Conservation (phyloP, 2,888 invertebrate species). For the Protophormia terraenovae region DNA sequence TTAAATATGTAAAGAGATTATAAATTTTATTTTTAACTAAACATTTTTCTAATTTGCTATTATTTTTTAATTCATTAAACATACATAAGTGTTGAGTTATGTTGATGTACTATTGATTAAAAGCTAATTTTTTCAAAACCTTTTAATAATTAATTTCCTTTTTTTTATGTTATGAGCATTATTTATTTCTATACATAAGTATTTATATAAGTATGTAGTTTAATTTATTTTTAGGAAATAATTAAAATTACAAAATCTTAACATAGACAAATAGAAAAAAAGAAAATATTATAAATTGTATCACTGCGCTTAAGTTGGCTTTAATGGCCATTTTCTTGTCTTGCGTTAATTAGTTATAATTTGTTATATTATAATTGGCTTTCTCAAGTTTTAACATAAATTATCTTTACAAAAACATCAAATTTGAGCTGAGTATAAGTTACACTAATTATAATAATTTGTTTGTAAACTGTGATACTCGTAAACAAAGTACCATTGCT, state of each 20-base stretch:
- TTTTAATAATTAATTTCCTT: not conserved
- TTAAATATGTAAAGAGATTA: too few relatives aligned
- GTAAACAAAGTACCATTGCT: not conserved
- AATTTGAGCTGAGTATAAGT: constrained; percentile 43
- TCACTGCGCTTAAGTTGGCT: not conserved
- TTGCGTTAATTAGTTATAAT: constrained; percentile 57
- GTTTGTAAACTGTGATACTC: constrained; percentile 25
- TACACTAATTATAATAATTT: constrained; percentile 56
- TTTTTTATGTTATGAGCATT: not conserved
- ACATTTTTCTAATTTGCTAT: too few relatives aligned
- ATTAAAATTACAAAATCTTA: not conserved
- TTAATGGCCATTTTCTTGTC: constrained; percentile 9
- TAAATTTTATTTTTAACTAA: too few relatives aligned
- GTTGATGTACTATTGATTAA: too few relatives aligned
- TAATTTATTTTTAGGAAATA: not conserved
- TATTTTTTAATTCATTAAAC: too few relatives aligned
- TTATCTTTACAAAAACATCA: constrained; percentile 46
- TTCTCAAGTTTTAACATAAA: constrained; percentile 59
- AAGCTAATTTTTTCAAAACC: too few relatives aligned
- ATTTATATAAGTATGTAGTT: not conserved
- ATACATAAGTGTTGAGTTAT: too few relatives aligned
- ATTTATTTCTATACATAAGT: not conserved
- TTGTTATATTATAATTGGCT: constrained; percentile 56
- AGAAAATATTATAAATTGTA: not conserved
- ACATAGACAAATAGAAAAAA: not conserved